Conservation (phyloP, 2,113 vertebrate species). For the Raja brachyura region DNA sequence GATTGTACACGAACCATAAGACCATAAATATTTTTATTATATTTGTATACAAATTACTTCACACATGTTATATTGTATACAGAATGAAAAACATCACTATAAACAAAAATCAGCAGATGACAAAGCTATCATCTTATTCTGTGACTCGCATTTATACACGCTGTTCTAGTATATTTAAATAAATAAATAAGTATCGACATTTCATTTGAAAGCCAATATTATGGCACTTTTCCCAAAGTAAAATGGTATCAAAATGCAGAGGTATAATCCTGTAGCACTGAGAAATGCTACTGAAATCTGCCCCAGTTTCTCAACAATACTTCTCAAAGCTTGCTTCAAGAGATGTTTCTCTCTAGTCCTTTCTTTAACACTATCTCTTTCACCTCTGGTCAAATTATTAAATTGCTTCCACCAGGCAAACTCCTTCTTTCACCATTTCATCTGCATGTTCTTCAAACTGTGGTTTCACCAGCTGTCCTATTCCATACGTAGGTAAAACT, state of each 20-base stretch:
- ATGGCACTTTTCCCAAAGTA: background rate
- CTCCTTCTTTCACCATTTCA: background rate
- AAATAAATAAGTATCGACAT: background rate
- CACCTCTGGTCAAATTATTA: no score
- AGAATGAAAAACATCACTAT: background rate
- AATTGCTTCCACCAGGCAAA: background rate
- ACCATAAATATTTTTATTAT: background rate
- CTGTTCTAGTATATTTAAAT: background rate
- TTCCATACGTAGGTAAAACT: no score
- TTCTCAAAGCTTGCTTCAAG: background rate
- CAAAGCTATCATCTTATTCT: background rate
- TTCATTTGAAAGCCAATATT: background rate
- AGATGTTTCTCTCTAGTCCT: background rate
- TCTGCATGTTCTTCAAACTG: no score
- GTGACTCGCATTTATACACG: background rate
- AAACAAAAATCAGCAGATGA: background rate
- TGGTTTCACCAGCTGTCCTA: no score
- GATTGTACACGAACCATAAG: background rate
- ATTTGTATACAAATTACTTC: background rate
- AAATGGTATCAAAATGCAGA: background rate
- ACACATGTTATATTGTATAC: background rate
- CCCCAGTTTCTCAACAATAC: background rate
- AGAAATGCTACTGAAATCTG: background rate
- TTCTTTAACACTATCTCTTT: no score
- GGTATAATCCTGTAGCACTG: background rate